A percentile compares a stretch with the other conserved stretches of the same genome.
Evolutionary conservation across 2,113 vertebrate genomes (phyloP).

Genomic region (Furnarius figulus): DNA sequence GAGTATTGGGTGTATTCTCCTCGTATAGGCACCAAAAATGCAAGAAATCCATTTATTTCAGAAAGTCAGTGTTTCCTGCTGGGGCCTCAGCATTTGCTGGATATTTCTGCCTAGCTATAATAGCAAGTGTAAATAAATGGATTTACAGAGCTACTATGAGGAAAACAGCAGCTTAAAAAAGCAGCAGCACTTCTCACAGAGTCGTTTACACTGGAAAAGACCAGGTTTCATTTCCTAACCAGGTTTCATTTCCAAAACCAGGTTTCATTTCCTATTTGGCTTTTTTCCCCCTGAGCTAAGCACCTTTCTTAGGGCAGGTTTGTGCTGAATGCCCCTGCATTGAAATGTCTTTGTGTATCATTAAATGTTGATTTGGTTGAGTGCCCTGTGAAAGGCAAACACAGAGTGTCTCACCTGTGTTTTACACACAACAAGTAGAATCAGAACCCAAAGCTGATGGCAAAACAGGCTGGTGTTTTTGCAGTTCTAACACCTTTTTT

Average conservation of each 20-base stretch:
- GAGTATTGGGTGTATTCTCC: not conserved
- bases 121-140: not conserved
- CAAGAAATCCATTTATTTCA: not conserved
- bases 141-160: not conserved
- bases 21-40: not conserved
- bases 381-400: not conserved
- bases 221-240: not conserved
- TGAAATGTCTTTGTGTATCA: not conserved
- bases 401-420: accelerated
- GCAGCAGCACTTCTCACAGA: not conserved
- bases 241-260: not conserved
- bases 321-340: not conserved
- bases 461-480: accelerated
- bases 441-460: not conserved
- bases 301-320: not conserved
- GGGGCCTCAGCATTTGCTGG: not conserved
- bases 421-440: not conserved
- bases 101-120: not conserved
- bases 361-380: not conserved
- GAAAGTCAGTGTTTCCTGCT: not conserved
- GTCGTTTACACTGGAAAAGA: not conserved
- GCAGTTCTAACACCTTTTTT: not conserved
- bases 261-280: not conserved
- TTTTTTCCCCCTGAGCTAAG: not conserved
- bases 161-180: not conserved